Evolutionary conservation across 2,797 vertebrate genomes (phyloP).

Genomic region (Molossus alvarezi): DNA sequence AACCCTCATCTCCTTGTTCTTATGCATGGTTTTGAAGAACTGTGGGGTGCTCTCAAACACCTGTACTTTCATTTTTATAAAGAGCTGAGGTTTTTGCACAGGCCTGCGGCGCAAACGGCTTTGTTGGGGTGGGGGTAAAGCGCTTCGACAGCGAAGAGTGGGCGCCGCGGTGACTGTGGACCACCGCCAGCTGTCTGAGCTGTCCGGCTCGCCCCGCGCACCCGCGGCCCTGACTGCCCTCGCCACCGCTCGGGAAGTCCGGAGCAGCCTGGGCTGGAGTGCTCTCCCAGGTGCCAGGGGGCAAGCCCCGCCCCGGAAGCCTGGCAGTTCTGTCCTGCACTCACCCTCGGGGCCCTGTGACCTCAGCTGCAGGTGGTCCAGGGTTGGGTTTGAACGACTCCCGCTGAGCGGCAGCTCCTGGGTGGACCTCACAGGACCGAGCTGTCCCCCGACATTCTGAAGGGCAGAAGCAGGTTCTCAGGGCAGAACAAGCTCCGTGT

Average conservation of each 20-base stretch:
- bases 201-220: rapidly evolving
- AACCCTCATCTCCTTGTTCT: not conserved
- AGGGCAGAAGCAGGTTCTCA: not conserved
- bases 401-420: rapidly evolving
- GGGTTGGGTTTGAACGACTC: not conserved
- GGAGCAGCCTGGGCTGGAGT: not conserved
- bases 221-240: not conserved
- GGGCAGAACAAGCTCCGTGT: rapidly evolving
- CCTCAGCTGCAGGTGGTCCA: not conserved
- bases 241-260: no score
- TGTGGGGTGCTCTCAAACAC: not conserved
- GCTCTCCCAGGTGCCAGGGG: rapidly evolving
- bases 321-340: not conserved
- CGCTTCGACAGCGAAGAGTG: not conserved
- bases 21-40: not conserved
- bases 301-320: not conserved
- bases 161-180: not conserved
- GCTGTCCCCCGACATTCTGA: not conserved
- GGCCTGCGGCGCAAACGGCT: not conserved
- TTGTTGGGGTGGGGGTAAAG: not conserved
- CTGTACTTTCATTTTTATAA: not conserved
- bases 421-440: not conserved
- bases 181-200: not conserved
- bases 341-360: not conserved
- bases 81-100: not conserved